phyloP scores from a whole-genome alignment of 2,888 invertebrate genomes.

The Aromia moschata region DNA sequence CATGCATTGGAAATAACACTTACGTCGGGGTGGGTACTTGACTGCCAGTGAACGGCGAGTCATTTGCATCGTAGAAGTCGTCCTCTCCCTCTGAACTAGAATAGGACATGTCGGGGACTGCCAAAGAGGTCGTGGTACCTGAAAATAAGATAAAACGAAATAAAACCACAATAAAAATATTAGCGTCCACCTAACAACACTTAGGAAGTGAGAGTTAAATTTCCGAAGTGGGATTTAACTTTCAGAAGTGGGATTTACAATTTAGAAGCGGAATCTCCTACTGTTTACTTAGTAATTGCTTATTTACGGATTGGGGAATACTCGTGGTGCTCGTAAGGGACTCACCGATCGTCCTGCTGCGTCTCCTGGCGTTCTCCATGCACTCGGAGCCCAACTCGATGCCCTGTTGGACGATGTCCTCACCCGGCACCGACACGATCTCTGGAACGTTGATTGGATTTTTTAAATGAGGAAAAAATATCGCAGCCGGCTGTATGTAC shows the following conservation, averaged over 20 bases:
- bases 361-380: constrained; percentile 63
- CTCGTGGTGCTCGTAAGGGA: constrained; percentile 28
- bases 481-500: constrained; percentile 1
- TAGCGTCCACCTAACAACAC: too few species aligned
- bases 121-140: constrained; percentile 69
- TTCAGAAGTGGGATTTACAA: too few species aligned
- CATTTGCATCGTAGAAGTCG: constrained; percentile 93
- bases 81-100: constrained; percentile 98
- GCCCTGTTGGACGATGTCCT: constrained; percentile 64
- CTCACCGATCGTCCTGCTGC: constrained; percentile 57
- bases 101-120: constrained; percentile 92
- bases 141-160: constrained; percentile 10
- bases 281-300: too few species aligned
- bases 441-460: constrained; percentile 43
- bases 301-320: too few species aligned
- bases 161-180: too few species aligned
- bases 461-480: constrained; percentile 25
- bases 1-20: too few species aligned
- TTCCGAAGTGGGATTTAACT: too few species aligned
- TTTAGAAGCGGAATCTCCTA: too few species aligned
- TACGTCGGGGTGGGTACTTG: constrained; percentile 52
- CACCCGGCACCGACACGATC: constrained; percentile 48
- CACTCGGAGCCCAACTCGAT: constrained; percentile 75
- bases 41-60: constrained; percentile 68
- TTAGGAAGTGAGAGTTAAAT: too few species aligned